These are phyloP conservation scores for Macropodus opercularis DNA, from an alignment of 2,797 vertebrate genomes.

Conservation along the genomic window DNA sequence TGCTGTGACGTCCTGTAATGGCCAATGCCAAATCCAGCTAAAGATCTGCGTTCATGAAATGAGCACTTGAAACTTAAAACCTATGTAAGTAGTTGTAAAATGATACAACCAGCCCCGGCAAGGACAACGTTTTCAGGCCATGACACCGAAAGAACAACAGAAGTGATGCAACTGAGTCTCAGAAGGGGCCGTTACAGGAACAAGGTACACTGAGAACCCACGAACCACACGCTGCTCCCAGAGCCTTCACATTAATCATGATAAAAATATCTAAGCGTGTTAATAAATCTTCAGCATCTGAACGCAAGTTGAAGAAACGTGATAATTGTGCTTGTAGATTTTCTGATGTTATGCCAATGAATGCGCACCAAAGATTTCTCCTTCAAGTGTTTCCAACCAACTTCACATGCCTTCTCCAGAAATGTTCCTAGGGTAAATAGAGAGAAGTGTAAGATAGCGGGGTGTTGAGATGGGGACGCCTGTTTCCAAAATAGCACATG, in stretches of 20 bases:
- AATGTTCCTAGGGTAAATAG: conserved; percentile 66
- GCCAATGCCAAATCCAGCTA: not conserved
- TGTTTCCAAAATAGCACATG: conserved; percentile 76
- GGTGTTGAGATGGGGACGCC: conserved; percentile 71
- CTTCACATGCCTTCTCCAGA: conserved; percentile 52
- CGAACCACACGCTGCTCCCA: conserved; percentile 20
- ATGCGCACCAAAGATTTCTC: not conserved
- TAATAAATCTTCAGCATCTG: not conserved
- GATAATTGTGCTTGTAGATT: not conserved
- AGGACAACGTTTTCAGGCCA: conserved; percentile 60
- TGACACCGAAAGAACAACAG: conserved; percentile 51
- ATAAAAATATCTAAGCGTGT: not conserved
- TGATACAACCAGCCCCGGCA: conserved; percentile 39
- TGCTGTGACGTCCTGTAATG: not conserved
- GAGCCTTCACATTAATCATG: not conserved
- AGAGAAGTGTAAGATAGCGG: conserved; percentile 67
- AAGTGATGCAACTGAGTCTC: conserved; percentile 51
- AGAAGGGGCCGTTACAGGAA: conserved; percentile 27
- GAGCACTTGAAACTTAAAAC: not conserved
- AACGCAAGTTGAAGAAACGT: not conserved
- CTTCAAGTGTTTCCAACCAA: conserved; percentile 28
- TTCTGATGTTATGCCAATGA: conserved; percentile 6
- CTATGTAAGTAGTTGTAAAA: conserved; percentile 35
- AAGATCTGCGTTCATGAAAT: conserved; percentile 2
- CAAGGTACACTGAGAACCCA: conserved; percentile 29